phyloP scores from a whole-genome alignment of 2,113 vertebrate species.

The Chascanopsetta lugubris region DNA sequence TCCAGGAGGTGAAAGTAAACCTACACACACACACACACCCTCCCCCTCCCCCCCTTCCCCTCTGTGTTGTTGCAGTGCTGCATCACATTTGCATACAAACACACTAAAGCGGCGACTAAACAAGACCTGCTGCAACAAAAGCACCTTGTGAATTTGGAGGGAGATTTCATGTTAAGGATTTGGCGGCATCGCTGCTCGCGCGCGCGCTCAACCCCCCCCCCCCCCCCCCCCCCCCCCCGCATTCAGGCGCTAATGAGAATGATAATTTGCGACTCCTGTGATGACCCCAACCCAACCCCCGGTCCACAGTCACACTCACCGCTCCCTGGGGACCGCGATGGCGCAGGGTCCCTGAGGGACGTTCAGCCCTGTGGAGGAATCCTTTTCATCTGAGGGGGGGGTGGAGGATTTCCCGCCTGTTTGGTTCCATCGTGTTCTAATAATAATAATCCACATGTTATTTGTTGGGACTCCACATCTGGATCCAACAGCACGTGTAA shows the following conservation, averaged over 20 bases:
- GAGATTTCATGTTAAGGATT: slow-evolving; percentile 53
- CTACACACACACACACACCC: too few relatives aligned
- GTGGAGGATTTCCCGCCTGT: slow-evolving; percentile 54
- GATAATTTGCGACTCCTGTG: slow-evolving; percentile 79
- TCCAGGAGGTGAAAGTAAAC: background rate
- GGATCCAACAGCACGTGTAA: background rate
- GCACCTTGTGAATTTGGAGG: slow-evolving; percentile 61
- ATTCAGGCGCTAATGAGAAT: slow-evolving; percentile 80
- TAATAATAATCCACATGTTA: background rate
- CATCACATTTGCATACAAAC: slow-evolving; percentile 12
- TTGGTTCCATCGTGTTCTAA: slow-evolving; percentile 25
- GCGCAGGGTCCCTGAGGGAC: slow-evolving; percentile 77
- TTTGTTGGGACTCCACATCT: background rate
- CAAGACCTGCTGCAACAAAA: slow-evolving; percentile 19
- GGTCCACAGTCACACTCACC: slow-evolving; percentile 74
- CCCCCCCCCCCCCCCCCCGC: too few relatives aligned
- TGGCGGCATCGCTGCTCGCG: slow-evolving; percentile 61
- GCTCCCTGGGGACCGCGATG: slow-evolving; percentile 75
- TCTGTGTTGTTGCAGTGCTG: background rate
- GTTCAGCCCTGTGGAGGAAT: slow-evolving; percentile 67
- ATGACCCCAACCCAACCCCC: slow-evolving; percentile 81
- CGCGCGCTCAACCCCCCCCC: too few relatives aligned
- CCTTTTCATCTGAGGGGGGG: slow-evolving; percentile 55
- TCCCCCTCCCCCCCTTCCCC: too few relatives aligned
- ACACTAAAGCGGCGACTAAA: slow-evolving; percentile 7